Evolutionary conservation across 30 jellyfish, hydroid and myxozoan species (phyloP).

Genomic region (Hydractinia symbiolongicarpus): DNA sequence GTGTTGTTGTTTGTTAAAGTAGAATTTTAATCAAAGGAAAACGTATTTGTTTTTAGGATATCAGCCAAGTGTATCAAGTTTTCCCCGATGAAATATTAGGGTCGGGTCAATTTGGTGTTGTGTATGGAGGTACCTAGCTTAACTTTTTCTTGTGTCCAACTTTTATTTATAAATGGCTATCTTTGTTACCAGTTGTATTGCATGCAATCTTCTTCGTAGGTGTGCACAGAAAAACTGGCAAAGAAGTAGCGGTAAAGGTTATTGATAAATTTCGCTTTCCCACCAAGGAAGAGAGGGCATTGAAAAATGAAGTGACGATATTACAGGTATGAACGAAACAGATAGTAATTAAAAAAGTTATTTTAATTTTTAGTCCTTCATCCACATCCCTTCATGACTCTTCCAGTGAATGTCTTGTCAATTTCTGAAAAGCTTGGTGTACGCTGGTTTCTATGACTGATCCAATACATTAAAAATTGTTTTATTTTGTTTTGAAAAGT

Average conservation of each 20-base stretch:
- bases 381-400: not conserved
- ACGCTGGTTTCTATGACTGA: no score
- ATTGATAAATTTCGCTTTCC: slow-evolving; percentile 90
- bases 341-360: not conserved
- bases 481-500: no score
- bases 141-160: not conserved
- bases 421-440: not conserved
- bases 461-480: no score
- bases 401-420: not conserved
- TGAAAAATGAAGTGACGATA: slow-evolving; percentile 90
- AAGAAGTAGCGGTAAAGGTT: slow-evolving; percentile 93
- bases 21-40: not conserved
- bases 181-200: not conserved
- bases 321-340: slow-evolving; percentile 52
- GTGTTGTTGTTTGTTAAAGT: not conserved
- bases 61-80: slow-evolving; percentile 90
- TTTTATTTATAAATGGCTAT: not conserved
- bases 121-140: slow-evolving; percentile 69
- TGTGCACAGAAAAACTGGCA: slow-evolving; percentile 93
- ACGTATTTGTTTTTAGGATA: slow-evolving; percentile 53
- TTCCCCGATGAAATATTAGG: slow-evolving; percentile 97
- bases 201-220: slow-evolving; percentile 24
- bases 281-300: slow-evolving; percentile 93
- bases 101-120: slow-evolving; percentile 98
- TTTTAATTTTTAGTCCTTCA: not conserved